These are phyloP conservation scores for Hippocampus abdominalis DNA, from an alignment of 2,113 vertebrate genomes.

Conservation along the genomic window DNA sequence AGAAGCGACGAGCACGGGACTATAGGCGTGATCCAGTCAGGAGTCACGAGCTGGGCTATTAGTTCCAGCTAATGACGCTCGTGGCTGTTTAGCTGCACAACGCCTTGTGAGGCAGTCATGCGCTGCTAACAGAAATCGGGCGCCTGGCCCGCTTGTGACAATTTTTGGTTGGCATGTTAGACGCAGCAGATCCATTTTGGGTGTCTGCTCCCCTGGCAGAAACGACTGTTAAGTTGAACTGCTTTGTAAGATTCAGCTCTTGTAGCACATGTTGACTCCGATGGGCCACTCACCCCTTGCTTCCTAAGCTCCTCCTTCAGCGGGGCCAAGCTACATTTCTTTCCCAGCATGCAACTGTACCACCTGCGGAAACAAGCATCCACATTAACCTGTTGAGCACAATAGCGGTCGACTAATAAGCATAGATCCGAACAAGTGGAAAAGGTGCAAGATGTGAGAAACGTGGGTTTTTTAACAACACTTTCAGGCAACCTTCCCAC, in stretches of 20 bases:
- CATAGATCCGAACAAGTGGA: conserved; percentile 45
- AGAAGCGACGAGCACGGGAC: conserved; percentile 19
- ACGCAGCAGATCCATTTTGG: conserved; percentile 13
- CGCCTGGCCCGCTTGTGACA: conserved; percentile 26
- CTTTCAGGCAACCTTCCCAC: background rate
- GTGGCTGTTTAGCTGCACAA: conserved; percentile 39
- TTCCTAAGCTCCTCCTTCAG: conserved; percentile 94
- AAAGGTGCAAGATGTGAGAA: background rate
- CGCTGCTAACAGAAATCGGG: conserved; percentile 30
- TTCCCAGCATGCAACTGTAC: conserved; percentile 99
- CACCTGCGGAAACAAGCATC: conserved; percentile 76
- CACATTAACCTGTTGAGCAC: conserved; percentile 11
- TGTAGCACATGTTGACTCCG: background rate
- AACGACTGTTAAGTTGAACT: background rate
- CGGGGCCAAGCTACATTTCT: conserved; percentile 94
- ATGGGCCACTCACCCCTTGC: conserved; percentile 81
- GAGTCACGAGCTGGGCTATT: conserved; percentile 44
- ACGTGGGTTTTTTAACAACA: background rate
- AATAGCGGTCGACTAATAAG: background rate
- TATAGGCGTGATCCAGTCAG: conserved; percentile 30
- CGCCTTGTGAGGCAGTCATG: conserved; percentile 30
- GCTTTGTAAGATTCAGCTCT: conserved; percentile 9
- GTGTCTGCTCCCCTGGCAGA: background rate
- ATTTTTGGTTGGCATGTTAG: conserved; percentile 27
- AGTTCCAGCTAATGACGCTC: conserved; percentile 44